Conservation (phyloP, 2,113 vertebrate genomes). For the Bujurquina vittata region DNA sequence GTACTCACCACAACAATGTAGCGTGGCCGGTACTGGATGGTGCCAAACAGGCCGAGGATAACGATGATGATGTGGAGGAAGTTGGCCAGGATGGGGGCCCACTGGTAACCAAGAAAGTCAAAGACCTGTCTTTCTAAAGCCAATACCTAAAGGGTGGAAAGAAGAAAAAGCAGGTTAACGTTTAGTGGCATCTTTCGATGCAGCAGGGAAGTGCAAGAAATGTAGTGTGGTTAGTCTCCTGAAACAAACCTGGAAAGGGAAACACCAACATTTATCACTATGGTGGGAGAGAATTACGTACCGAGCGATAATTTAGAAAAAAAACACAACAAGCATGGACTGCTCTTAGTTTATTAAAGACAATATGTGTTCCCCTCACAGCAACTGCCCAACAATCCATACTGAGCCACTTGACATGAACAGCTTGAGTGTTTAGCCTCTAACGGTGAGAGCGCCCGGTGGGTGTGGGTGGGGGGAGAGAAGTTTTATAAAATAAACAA, state of each 20-base stretch:
- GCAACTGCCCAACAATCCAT: neutral
- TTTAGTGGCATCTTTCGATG: neutral
- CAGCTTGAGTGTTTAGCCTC: constrained; percentile 25
- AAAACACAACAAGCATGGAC: constrained; percentile 6
- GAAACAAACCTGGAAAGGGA: neutral
- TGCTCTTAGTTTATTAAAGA: neutral
- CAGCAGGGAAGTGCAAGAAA: neutral
- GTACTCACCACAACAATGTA: constrained; percentile 87
- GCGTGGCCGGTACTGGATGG: constrained; percentile 87
- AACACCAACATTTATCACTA: neutral
- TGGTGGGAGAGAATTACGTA: constrained; percentile 44
- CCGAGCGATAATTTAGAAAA: constrained; percentile 56
- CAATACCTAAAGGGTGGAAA: constrained; percentile 78
- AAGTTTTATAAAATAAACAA: constrained; percentile 62
- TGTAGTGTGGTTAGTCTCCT: neutral
- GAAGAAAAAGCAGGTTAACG: neutral
- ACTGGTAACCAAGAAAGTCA: constrained; percentile 93
- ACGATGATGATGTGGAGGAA: constrained; percentile 90
- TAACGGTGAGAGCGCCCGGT: constrained; percentile 26
- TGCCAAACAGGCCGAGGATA: constrained; percentile 91
- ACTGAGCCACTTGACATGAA: constrained; percentile 2
- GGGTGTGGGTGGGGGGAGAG: constrained; percentile 35
- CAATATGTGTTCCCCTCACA: constrained; percentile 9
- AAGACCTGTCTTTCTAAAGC: constrained; percentile 91
- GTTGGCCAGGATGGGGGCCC: constrained; percentile 92